These are phyloP conservation scores for Sesia bembeciformis DNA, from an alignment of 2,888 invertebrate species.

Conservation along the genomic window DNA sequence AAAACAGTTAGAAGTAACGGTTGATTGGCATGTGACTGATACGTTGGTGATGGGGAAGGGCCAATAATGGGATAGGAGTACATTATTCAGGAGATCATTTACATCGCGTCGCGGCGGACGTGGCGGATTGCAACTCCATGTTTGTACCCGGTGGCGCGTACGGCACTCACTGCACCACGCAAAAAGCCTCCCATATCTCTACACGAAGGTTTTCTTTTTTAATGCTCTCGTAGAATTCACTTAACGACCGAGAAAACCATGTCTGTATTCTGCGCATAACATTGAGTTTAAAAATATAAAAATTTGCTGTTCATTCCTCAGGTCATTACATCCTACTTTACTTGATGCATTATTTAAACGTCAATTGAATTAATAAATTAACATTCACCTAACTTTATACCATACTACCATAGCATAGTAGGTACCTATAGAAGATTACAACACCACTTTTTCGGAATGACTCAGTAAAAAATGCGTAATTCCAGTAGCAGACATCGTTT, in stretches of 20 bases:
- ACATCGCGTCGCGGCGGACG: constrained; percentile 51
- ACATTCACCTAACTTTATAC: too few species aligned
- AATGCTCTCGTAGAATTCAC: constrained; percentile 41
- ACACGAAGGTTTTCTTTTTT: constrained; percentile 51
- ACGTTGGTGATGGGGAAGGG: constrained; percentile 47
- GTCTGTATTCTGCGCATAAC: constrained; percentile 16
- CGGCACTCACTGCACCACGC: constrained; percentile 40
- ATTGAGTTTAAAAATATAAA: too few species aligned
- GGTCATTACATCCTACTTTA: too few species aligned
- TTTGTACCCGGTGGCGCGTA: constrained; percentile 48
- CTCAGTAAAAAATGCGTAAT: constrained; percentile 3
- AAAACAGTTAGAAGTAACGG: constrained; percentile 39
- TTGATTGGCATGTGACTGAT: constrained; percentile 60
- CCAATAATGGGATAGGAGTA: constrained; percentile 53
- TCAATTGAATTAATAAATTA: too few species aligned
- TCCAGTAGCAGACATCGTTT: constrained; percentile 29
- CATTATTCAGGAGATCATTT: constrained; percentile 72
- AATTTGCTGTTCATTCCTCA: too few species aligned
- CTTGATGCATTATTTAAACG: too few species aligned
- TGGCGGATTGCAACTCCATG: constrained; percentile 58
- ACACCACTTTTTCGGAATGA: too few species aligned
- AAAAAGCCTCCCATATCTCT: constrained; percentile 61
- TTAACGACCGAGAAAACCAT: constrained; percentile 44
- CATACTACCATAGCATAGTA: too few species aligned
- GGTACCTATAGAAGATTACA: too few species aligned